Evolutionary conservation across 1,140 invertebrate genomes (phyloP).

Genomic region (Cryptotermes secundus): DNA sequence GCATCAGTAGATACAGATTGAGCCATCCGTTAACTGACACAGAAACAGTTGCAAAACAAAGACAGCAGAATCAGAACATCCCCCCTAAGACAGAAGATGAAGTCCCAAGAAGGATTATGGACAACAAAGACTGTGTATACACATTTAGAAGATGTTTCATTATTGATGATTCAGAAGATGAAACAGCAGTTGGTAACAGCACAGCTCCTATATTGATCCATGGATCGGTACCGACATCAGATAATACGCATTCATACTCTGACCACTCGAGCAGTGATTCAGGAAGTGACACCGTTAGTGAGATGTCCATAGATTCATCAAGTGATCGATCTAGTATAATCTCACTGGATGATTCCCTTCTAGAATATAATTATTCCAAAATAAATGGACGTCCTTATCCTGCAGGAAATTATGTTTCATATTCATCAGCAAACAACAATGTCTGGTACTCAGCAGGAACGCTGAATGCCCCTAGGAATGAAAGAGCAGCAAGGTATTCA

Average conservation of each 20-base stretch:
- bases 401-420: constrained; percentile 41
- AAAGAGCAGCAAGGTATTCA: background rate
- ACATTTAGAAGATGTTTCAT: constrained; percentile 34
- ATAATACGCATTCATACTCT: constrained; percentile 40
- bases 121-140: constrained; percentile 31
- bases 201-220: background rate
- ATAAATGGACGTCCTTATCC: constrained; percentile 23
- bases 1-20: constrained; percentile 37
- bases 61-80: background rate
- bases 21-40: constrained; percentile 23
- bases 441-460: constrained; percentile 53
- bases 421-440: constrained; percentile 40
- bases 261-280: constrained; percentile 54
- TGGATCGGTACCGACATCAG: constrained; percentile 32
- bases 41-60: background rate
- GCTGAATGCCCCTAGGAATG: constrained; percentile 46
- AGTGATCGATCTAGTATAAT: constrained; percentile 57
- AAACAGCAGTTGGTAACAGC: constrained; percentile 22
- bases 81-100: background rate
- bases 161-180: constrained; percentile 35
- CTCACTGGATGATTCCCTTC: constrained; percentile 51
- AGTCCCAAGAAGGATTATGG: background rate
- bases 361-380: constrained; percentile 19
- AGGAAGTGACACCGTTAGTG: constrained; percentile 56
- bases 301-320: constrained; percentile 58